Evolutionary conservation across 2,888 invertebrate species (phyloP).

Genomic region (Tyria jacobaeae): DNA sequence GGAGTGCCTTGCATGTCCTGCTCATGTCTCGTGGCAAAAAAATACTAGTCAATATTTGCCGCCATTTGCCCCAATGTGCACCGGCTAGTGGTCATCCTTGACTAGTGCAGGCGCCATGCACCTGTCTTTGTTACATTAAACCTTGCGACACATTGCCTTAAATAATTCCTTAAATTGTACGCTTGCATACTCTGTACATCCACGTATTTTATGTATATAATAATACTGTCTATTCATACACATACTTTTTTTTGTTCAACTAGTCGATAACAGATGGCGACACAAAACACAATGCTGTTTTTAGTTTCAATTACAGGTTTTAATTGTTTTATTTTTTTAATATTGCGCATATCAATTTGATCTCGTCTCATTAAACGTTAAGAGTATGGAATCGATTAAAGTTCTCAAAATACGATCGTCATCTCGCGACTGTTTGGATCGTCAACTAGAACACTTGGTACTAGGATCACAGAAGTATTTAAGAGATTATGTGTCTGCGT

Average conservation of each 20-base stretch:
- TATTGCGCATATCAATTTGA: constrained; percentile 35
- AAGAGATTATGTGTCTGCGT: constrained; percentile 53
- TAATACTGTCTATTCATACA: constrained; percentile 34
- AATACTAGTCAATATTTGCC: constrained; percentile 66
- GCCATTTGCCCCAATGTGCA: constrained; percentile 68
- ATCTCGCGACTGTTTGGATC: constrained; percentile 77
- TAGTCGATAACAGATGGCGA: constrained; percentile 79
- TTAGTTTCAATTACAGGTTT: constrained; percentile 32
- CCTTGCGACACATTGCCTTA: constrained; percentile 79
- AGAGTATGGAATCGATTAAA: constrained; percentile 47
- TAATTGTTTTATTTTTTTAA: constrained; percentile 29
- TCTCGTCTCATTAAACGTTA: constrained; percentile 41
- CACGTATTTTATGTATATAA: constrained; percentile 19
- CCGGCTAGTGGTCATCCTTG: constrained; percentile 82
- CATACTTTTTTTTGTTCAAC: constrained; percentile 51
- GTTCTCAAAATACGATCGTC: constrained; percentile 59
- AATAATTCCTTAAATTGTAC: constrained; percentile 73
- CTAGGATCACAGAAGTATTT: constrained; percentile 67
- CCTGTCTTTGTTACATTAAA: constrained; percentile 82
- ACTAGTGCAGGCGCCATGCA: constrained; percentile 67
- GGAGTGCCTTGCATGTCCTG: constrained; percentile 60
- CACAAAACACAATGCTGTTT: constrained; percentile 34
- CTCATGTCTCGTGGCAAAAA: constrained; percentile 66
- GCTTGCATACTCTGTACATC: constrained; percentile 40
- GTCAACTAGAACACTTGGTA: constrained; percentile 85